Conservation (phyloP, 2,888 invertebrate genomes). For the Lochmaea capreae region DNA sequence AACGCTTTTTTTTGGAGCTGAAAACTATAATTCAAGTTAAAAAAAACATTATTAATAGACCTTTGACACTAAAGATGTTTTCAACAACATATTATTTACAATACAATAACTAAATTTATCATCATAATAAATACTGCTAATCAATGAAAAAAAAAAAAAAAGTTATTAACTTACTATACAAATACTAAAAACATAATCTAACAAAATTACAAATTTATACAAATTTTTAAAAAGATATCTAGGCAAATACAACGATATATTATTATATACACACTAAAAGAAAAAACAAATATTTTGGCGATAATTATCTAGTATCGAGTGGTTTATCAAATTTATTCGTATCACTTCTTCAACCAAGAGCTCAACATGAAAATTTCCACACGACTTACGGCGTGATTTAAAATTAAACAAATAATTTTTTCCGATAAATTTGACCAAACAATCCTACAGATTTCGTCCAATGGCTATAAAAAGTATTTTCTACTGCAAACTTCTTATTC, state of each 20-base stretch:
- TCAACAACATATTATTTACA: constrained; percentile 54
- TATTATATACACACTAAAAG: constrained; percentile 20
- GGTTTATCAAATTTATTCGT: constrained; percentile 30
- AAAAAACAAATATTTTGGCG: constrained; percentile 38
- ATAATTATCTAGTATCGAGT: constrained; percentile 27
- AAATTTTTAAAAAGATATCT: constrained; percentile 37
- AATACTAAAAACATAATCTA: constrained; percentile 42
- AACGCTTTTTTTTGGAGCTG: constrained; percentile 35
- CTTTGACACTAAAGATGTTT: constrained; percentile 53
- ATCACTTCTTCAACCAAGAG: constrained; percentile 30
- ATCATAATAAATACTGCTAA: constrained; percentile 52
- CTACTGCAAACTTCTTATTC: too few species aligned
- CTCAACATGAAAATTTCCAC: background rate
- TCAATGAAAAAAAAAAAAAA: constrained; percentile 37
- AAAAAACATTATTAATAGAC: constrained; percentile 53
- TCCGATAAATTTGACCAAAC: too few species aligned
- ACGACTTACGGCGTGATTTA: background rate
- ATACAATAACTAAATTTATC: constrained; percentile 50
- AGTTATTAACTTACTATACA: constrained; percentile 43
- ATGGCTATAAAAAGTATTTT: too few species aligned
- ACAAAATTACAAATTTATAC: constrained; percentile 48
- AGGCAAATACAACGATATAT: constrained; percentile 38
- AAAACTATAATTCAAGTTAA: constrained; percentile 54
- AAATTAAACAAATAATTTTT: background rate
- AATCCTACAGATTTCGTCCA: too few species aligned